phyloP scores from a whole-genome alignment of 2,888 invertebrate genomes.

The Brenthis hecate region DNA sequence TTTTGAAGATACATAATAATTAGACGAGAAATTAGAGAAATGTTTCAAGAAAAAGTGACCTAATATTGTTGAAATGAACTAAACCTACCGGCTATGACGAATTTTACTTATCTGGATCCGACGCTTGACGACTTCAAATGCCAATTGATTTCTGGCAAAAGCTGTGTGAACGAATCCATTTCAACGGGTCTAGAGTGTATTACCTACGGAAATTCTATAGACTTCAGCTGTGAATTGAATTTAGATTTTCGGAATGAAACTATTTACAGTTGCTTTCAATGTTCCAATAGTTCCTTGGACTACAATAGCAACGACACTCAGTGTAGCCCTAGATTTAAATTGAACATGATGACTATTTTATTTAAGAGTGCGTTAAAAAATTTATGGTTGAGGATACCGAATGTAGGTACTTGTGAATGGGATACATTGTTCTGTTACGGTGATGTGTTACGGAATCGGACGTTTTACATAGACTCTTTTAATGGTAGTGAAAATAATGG shows the following conservation, averaged over 20 bases:
- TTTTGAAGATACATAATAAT: conserved; percentile 7
- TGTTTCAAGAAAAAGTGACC: conserved; percentile 35
- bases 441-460: conserved; percentile 56
- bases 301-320: conserved; percentile 59
- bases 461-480: conserved; percentile 61
- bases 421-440: conserved; percentile 63
- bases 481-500: conserved; percentile 50
- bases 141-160: conserved; percentile 53
- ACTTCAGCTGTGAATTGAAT: conserved; percentile 64
- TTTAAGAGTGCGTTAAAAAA: conserved; percentile 72
- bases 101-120: conserved; percentile 60
- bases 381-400: conserved; percentile 69
- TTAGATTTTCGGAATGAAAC: conserved; percentile 76
- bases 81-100: conserved; percentile 59
- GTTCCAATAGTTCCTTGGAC: conserved; percentile 58
- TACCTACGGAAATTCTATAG: conserved; percentile 45
- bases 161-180: conserved; percentile 53
- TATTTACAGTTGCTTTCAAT: conserved; percentile 65
- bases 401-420: conserved; percentile 59
- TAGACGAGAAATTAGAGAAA: conserved; percentile 15
- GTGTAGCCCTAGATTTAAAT: conserved; percentile 70
- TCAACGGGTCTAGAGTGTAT: conserved; percentile 60
- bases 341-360: conserved; percentile 64
- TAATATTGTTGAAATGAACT: conserved; percentile 31
- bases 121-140: conserved; percentile 65